Evolutionary conservation across 2,888 invertebrate genomes (phyloP).

Genomic region (Melolontha melolontha): DNA sequence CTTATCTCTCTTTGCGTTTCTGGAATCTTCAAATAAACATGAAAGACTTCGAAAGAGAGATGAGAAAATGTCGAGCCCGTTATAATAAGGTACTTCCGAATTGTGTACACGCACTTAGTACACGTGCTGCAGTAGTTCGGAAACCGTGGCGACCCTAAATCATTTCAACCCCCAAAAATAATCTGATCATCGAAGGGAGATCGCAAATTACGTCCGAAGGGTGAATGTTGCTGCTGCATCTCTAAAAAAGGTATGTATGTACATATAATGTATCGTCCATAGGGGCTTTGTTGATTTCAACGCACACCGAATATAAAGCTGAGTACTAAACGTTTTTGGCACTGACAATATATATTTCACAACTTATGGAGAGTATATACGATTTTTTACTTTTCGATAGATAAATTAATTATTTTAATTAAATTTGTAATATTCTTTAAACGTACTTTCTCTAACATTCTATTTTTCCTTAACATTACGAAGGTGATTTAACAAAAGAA

Average conservation of each 20-base stretch:
- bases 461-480: too few relatives aligned
- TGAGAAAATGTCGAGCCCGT: constrained; percentile 25
- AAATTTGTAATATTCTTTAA: too few relatives aligned
- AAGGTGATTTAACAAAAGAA: too few relatives aligned
- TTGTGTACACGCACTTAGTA: constrained; percentile 36
- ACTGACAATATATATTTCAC: constrained; percentile 1
- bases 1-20: constrained; percentile 27
- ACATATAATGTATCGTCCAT: constrained; percentile 14
- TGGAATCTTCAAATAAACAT: constrained; percentile 27
- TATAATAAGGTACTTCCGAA: constrained; percentile 39
- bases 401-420: too few relatives aligned
- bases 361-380: neutral
- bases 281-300: neutral
- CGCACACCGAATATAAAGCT: neutral
- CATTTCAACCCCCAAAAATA: constrained; percentile 39
- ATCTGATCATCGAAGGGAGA: constrained; percentile 40
- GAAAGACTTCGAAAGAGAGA: constrained; percentile 6
- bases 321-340: constrained; percentile 1
- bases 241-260: constrained; percentile 30
- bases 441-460: too few relatives aligned
- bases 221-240: constrained; percentile 6
- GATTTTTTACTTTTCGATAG: neutral
- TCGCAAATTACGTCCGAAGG: constrained; percentile 35
- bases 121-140: constrained; percentile 33
- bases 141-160: constrained; percentile 39